These are phyloP conservation scores for Spinus pinus DNA, from an alignment of 2,797 vertebrate genomes.

Conservation along the genomic window DNA sequence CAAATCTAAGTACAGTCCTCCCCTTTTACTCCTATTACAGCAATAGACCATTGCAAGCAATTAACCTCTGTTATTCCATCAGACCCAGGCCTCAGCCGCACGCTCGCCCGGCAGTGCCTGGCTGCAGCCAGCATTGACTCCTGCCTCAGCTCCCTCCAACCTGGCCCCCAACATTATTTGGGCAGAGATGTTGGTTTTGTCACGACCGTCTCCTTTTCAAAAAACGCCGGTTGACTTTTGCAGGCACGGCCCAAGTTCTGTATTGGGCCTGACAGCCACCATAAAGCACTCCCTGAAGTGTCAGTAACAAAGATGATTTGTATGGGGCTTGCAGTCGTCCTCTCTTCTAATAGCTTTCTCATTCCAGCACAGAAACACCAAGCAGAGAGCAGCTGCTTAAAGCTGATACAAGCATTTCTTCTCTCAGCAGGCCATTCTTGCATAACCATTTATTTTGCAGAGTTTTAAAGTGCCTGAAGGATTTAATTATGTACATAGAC, in stretches of 20 bases:
- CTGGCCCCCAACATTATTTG: conserved; percentile 25
- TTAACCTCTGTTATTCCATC: conserved; percentile 84
- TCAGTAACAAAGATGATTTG: conserved; percentile 88
- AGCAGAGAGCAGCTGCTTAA: conserved; percentile 80
- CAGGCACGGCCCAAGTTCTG: conserved; percentile 52
- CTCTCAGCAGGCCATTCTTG: conserved; percentile 91
- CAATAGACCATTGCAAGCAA: conserved; percentile 81
- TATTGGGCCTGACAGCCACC: conserved; percentile 86
- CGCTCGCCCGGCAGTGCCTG: conserved; percentile 57
- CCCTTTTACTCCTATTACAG: conserved; percentile 76
- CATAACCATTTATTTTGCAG: conserved; percentile 96
- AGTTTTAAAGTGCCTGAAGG: conserved; percentile 93
- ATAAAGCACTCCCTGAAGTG: conserved; percentile 89
- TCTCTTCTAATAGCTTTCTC: conserved; percentile 84
- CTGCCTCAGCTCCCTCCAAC: conserved; percentile 46
- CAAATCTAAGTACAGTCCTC: conserved; percentile 78
- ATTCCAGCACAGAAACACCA: conserved; percentile 77
- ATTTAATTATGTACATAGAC: conserved; percentile 99
- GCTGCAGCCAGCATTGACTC: conserved; percentile 57
- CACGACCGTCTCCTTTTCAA: conserved; percentile 68
- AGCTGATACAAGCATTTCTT: conserved; percentile 84
- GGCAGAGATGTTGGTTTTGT: conserved; percentile 39
- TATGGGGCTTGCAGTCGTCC: conserved; percentile 79
- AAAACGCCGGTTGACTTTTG: conserved; percentile 72
- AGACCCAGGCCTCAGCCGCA: conserved; percentile 72